These are phyloP conservation scores for Sciaenops ocellatus DNA, from an alignment of 2,797 vertebrate genomes.

Conservation along the genomic window DNA sequence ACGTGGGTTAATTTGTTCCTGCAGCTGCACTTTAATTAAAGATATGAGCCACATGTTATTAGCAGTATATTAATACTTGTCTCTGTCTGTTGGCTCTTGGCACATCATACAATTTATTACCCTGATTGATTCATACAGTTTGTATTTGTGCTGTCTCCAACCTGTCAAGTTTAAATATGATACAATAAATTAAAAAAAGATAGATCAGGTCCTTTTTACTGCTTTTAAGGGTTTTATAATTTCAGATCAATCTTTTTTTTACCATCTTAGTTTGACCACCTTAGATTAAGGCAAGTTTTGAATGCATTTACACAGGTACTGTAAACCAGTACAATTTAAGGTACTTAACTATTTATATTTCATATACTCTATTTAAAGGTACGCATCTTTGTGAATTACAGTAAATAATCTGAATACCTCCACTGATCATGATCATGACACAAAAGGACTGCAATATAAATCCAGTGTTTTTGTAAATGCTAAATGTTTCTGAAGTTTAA, in stretches of 20 bases:
- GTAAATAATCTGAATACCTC: neutral
- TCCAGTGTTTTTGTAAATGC: neutral
- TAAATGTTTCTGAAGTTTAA: too few species aligned
- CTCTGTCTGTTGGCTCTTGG: neutral
- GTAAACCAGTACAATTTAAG: too few species aligned
- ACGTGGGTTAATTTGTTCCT: neutral
- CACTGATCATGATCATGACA: neutral
- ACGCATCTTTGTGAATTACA: neutral
- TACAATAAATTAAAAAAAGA: neutral
- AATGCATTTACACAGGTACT: neutral
- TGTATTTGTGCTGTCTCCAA: neutral
- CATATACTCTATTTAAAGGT: too few species aligned
- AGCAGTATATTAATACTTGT: neutral
- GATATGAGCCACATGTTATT: neutral
- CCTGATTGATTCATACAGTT: neutral
- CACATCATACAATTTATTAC: neutral
- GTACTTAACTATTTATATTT: too few species aligned
- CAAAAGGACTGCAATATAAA: neutral
- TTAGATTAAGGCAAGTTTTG: neutral
- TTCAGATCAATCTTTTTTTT: neutral
- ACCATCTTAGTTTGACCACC: neutral
- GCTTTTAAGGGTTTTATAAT: neutral
- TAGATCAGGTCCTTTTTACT: too few species aligned
- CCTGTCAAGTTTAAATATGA: neutral
- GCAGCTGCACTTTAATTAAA: neutral